These are phyloP conservation scores for Suillia variegata DNA, from an alignment of 2,888 invertebrate genomes.

Conservation along the genomic window DNA sequence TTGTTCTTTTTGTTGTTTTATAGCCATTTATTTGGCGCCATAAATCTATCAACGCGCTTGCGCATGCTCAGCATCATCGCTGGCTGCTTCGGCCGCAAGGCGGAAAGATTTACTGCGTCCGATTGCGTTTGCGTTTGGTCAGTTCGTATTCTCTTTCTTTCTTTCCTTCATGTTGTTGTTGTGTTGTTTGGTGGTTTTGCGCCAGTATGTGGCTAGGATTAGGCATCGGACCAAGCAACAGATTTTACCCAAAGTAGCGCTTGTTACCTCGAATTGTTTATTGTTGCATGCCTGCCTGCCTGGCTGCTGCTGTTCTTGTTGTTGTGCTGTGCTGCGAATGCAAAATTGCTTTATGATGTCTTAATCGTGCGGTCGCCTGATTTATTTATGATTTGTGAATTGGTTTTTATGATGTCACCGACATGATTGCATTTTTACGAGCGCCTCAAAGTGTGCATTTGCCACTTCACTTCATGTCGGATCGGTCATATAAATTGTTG, in stretches of 20 bases:
- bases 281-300: constrained; percentile 8
- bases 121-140: constrained; percentile 18
- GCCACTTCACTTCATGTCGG: constrained; percentile 52
- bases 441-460: constrained; percentile 48
- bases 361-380: constrained; percentile 41
- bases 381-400: constrained; percentile 59
- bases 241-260: neutral
- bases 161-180: neutral
- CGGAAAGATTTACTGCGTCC: constrained; percentile 31
- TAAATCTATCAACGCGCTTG: constrained; percentile 54
- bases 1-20: constrained; percentile 38
- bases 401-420: constrained; percentile 53
- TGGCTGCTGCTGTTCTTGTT: constrained; percentile 6
- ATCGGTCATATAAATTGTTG: constrained; percentile 45
- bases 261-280: constrained; percentile 2
- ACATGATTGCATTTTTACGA: constrained; percentile 44
- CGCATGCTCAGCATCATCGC: constrained; percentile 26
- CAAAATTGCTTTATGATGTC: constrained; percentile 36
- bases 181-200: neutral
- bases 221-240: neutral
- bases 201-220: neutral
- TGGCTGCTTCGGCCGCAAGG: constrained; percentile 17
- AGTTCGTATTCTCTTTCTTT: constrained; percentile 11
- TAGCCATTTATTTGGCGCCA: constrained; percentile 58
- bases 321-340: constrained; percentile 26